phyloP scores from a whole-genome alignment of 1,140 invertebrate genomes.

The Zaprionus africanus region DNA sequence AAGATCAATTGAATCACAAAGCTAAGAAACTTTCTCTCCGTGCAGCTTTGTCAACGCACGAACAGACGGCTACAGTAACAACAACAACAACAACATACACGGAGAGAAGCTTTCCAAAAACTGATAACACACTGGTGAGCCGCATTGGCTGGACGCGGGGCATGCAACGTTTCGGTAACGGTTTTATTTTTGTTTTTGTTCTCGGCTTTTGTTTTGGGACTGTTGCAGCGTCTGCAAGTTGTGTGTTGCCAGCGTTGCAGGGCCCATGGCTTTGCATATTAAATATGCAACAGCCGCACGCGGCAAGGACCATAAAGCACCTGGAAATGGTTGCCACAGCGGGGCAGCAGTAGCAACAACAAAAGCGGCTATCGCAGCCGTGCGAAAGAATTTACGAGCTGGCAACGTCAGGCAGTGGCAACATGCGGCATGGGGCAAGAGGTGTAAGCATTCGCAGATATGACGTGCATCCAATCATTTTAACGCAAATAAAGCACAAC shows the following conservation, averaged over 20 bases:
- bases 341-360: conserved; percentile 9
- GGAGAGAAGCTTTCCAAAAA: conserved; percentile 36
- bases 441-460: conserved; percentile 60
- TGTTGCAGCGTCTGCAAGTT: conserved; percentile 49
- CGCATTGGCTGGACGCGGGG: conserved; percentile 40
- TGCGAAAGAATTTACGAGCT: conserved; percentile 80
- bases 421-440: background rate
- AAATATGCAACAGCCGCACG: conserved; percentile 78
- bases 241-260: conserved; percentile 23
- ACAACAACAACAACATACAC: conserved; percentile 14
- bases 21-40: conserved; percentile 22
- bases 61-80: conserved; percentile 18
- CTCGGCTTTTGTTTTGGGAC: conserved; percentile 8
- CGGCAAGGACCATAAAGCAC: conserved; percentile 78
- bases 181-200: conserved; percentile 10
- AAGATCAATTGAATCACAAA: background rate
- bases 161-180: conserved; percentile 7
- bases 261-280: conserved; percentile 79
- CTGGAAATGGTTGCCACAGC: conserved; percentile 63
- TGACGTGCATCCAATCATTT: conserved; percentile 82
- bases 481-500: conserved; percentile 83
- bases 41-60: conserved; percentile 58
- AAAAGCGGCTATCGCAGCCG: conserved; percentile 40
- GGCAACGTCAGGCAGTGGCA: conserved; percentile 45
- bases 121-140: conserved; percentile 67